These are phyloP conservation scores for Miniopterus natalensis DNA, from an alignment of 2,113 vertebrate species.

Conservation along the genomic window DNA sequence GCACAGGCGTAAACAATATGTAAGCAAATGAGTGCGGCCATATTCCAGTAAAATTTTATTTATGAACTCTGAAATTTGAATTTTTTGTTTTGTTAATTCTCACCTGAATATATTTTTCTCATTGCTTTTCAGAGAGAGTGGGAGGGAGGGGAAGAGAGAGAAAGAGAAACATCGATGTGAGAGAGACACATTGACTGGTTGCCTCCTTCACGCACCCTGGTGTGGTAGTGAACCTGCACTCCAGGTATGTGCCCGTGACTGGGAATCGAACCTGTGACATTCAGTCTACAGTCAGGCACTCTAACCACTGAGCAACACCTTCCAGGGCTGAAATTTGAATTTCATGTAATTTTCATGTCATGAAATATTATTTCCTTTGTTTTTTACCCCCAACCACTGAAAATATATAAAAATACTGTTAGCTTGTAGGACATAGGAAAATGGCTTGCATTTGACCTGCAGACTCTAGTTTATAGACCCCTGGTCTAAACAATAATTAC, in stretches of 20 bases:
- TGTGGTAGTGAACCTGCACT: no score
- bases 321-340: not conserved
- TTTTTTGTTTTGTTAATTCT: not conserved
- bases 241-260: no score
- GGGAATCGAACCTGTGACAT: no score
- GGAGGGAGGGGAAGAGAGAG: no score
- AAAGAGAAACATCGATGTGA: no score
- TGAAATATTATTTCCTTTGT: slow-evolving; percentile 15
- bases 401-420: not conserved
- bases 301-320: no score
- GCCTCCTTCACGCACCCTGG: no score
- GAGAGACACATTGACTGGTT: no score
- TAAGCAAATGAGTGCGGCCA: not conserved
- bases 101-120: no score
- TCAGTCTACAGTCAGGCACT: no score
- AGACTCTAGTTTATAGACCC: not conserved
- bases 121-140: no score
- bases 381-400: not conserved
- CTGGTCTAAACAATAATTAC: not conserved
- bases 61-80: not conserved
- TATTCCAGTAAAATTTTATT: not conserved
- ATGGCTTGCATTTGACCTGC: not conserved
- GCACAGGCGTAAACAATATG: not conserved
- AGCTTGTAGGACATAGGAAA: not conserved
- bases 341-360: not conserved